phyloP scores from a whole-genome alignment of 2,113 vertebrate species.

The Mustela lutreola region DNA sequence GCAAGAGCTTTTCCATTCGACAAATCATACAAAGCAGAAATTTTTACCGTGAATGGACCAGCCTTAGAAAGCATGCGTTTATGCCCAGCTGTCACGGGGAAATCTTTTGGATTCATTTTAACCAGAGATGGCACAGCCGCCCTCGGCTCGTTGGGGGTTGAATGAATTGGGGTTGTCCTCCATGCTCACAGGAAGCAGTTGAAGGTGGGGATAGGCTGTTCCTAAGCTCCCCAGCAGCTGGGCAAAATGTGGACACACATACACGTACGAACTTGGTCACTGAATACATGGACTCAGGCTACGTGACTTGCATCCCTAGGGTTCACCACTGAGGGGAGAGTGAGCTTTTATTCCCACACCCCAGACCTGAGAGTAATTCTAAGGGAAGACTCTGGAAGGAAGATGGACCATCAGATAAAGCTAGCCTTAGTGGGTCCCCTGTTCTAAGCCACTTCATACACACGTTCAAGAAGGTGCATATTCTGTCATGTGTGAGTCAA shows the following conservation, averaged over 20 bases:
- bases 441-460: background rate
- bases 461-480: background rate
- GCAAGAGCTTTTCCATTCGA: slow-evolving; percentile 22
- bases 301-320: accelerated
- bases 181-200: background rate
- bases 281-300: accelerated
- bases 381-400: background rate
- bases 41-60: background rate
- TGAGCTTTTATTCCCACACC: background rate
- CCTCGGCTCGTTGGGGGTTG: background rate
- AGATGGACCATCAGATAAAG: background rate
- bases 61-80: background rate
- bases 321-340: background rate
- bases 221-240: background rate
- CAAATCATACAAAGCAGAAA: background rate
- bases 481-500: background rate
- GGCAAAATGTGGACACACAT: background rate
- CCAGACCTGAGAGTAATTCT: background rate
- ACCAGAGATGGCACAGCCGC: background rate
- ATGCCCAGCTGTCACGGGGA: background rate
- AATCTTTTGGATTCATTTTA: slow-evolving; percentile 5
- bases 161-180: background rate
- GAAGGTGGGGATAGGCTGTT: background rate
- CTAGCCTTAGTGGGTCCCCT: background rate
- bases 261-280: background rate